These are phyloP conservation scores for Elmis aenea DNA, from an alignment of 2,888 invertebrate species.

Conservation along the genomic window DNA sequence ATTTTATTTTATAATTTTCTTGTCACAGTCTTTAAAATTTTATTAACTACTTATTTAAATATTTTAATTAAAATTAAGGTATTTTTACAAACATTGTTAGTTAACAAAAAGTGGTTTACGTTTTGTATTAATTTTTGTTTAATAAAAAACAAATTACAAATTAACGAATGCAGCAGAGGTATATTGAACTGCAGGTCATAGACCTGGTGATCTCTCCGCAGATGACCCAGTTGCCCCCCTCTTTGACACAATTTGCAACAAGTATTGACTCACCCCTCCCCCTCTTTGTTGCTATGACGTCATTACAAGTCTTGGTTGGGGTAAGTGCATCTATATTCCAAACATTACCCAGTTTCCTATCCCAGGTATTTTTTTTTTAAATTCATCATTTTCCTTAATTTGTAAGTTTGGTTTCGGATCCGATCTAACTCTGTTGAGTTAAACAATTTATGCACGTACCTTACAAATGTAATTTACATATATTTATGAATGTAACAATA, in stretches of 20 bases:
- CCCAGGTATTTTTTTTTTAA: background rate
- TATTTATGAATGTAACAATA: too few species aligned
- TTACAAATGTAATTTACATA: too few species aligned
- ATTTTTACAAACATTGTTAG: background rate
- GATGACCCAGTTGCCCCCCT: slow-evolving; percentile 43
- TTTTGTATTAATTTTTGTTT: background rate
- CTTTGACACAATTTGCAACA: slow-evolving; percentile 49
- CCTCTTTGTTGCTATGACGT: slow-evolving; percentile 41
- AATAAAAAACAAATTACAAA: slow-evolving; percentile 1
- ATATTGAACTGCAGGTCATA: slow-evolving; percentile 38
- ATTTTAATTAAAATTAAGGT: background rate
- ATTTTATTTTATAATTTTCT: too few species aligned
- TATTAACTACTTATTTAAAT: too few species aligned
- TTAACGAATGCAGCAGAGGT: slow-evolving; percentile 26
- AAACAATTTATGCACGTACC: too few species aligned
- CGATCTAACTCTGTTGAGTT: too few species aligned
- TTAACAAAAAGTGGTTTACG: background rate
- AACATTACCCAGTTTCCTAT: slow-evolving; percentile 8
- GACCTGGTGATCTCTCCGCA: slow-evolving; percentile 38
- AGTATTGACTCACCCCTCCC: slow-evolving; percentile 46
- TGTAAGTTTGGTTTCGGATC: background rate
- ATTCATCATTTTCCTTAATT: background rate
- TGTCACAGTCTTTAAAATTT: too few species aligned
- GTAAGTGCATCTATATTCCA: slow-evolving; percentile 49
- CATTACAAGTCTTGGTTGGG: slow-evolving; percentile 37